Evolutionary conservation across 2,797 vertebrate species (phyloP).

Genomic region (Labroides dimidiatus): DNA sequence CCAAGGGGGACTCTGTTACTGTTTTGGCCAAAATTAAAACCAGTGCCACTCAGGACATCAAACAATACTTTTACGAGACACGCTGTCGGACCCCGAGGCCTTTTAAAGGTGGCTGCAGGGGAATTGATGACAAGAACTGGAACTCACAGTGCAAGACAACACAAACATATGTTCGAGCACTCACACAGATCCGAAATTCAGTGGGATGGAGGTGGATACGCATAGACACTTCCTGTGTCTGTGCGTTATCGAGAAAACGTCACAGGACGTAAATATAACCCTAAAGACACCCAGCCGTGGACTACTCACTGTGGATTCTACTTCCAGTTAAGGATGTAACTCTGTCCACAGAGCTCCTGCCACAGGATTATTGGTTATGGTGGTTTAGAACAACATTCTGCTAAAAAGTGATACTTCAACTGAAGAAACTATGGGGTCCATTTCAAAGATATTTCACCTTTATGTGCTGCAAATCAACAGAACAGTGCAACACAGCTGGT

Average conservation of each 20-base stretch:
- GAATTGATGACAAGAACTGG: constrained; percentile 99
- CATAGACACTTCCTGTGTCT: constrained; percentile 98
- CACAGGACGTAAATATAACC: constrained; percentile 86
- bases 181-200: constrained; percentile 87
- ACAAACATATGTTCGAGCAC: constrained; percentile 93
- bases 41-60: constrained; percentile 85
- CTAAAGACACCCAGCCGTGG: constrained; percentile 4
- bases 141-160: constrained; percentile 98
- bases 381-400: constrained; percentile 16
- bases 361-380: constrained; percentile 34
- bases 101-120: constrained; percentile 90
- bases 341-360: constrained; percentile 30
- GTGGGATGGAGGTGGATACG: constrained; percentile 97
- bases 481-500: constrained; percentile 35
- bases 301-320: constrained; percentile 55
- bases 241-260: constrained; percentile 94
- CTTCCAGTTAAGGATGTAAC: constrained; percentile 58
- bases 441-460: constrained; percentile 61
- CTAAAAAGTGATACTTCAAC: constrained; percentile 36
- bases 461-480: constrained; percentile 53
- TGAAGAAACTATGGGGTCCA: constrained; percentile 61
- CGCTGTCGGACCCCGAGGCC: constrained; percentile 89
- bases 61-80: constrained; percentile 98
- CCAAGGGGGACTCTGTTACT: constrained; percentile 87
- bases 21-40: constrained; percentile 92